phyloP scores from a whole-genome alignment of 2,113 vertebrate genomes.

The Apodemus speciosus region DNA sequence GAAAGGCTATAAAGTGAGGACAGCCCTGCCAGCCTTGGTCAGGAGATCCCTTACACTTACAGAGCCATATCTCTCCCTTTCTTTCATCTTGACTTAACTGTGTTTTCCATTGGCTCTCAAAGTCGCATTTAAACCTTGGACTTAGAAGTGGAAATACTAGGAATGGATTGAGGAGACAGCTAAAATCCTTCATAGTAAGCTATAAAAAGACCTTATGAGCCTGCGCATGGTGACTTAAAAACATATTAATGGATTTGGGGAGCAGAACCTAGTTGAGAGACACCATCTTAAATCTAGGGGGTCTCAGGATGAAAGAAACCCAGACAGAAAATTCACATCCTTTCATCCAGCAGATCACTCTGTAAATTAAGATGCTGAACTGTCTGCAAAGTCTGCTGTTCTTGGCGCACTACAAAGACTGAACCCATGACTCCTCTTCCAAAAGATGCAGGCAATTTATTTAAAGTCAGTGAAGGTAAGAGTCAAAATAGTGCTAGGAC shows the following conservation, averaged over 20 bases:
- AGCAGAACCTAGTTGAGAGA: background rate
- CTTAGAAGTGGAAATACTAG: constrained; percentile 50
- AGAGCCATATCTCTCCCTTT: background rate
- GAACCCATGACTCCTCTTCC: background rate
- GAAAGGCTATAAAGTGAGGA: background rate
- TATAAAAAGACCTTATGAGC: constrained; percentile 39
- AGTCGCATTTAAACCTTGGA: constrained; percentile 51
- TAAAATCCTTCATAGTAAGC: constrained; percentile 52
- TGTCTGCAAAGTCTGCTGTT: background rate
- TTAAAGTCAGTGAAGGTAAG: background rate
- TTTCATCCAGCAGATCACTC: constrained; percentile 9
- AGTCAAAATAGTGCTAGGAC: background rate
- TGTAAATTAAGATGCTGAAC: constrained; percentile 53
- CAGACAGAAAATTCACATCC: background rate
- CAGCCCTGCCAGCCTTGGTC: background rate
- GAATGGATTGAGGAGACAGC: constrained; percentile 52
- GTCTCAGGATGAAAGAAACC: background rate
- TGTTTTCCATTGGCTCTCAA: constrained; percentile 44
- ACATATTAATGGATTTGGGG: constrained; percentile 55
- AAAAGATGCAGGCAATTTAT: background rate
- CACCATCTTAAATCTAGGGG: constrained; percentile 28
- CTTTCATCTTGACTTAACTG: constrained; percentile 58
- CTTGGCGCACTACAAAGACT: background rate
- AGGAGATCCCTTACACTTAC: constrained; percentile 24
- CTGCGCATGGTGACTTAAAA: background rate